Base-by-base conservation (phyloP, 2,797 vertebrate species). In the Champsocephalus esox region DNA sequence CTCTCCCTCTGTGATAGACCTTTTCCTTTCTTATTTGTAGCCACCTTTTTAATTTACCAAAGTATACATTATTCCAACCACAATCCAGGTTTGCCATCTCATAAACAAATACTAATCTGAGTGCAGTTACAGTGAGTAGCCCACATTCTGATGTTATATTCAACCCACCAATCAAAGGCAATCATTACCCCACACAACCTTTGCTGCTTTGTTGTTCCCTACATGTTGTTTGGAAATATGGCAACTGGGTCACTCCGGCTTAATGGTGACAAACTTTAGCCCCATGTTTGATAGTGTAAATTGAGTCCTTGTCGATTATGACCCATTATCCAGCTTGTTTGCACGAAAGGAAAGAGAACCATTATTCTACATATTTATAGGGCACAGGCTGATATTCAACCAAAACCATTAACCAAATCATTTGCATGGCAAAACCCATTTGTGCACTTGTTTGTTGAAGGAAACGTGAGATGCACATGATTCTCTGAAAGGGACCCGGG, bases 351-450 rank as follows among this genome's bases (percentile, higher is more conserved):
- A 71, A 70, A 38, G 44, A 59, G 1, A 48, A 44, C 57, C 38
- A 54, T 66, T 82, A 78, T 0, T 77, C 80, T 43, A 83, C 66
- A 83, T 70, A 66, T 76, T 76, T 63, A 66, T 59, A 34, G 71
- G 46, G 28, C 70, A 34, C 41, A 19, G 24, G 17, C 61, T 54
- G 24, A 68, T 38, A 52, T 28, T 65, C 61, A 54, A 12, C 55
- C 43, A 66, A 49, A 80, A 55, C 77, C 66, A 81, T 79, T 79
- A 69, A 19, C 41, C 60, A 32, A 66, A 32, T 66, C 28, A 76
- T 84, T 82, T 79, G 49, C 81, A 77, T 72, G 66, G 79, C 46
- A 32, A 85, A 88, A 73, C 59, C 65, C 70, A 72, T 82, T 71
- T 13, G 54, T 55, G 24, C 44, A 21, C 21, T 80, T 77, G 60